Evolutionary conservation across 2,797 vertebrate species (phyloP), one percentile per base, ranked within the genome.

Genomic region (Euphonia xanthogaster): DNA sequence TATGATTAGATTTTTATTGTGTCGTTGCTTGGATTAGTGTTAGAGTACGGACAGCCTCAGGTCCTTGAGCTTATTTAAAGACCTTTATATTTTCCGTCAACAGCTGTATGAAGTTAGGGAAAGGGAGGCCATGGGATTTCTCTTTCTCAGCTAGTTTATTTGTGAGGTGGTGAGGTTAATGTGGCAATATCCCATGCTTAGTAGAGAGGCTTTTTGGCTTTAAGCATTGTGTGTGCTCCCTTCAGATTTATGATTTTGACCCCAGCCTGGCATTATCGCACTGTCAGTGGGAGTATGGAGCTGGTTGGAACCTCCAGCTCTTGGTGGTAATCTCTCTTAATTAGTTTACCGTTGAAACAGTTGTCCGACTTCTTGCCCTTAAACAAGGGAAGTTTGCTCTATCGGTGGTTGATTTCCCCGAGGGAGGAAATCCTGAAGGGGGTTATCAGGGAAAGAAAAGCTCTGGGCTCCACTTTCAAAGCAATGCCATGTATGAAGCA

Each of bases 131-230:
- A 91, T 86, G 77, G 93, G 91, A 92, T 94, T 90, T 94, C 90
- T 96, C 66, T 77, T 94, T 92, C 94, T 96, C 96, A 93, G 94
- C 95, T 93, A 89, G 94, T 96, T 96, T 96, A 91, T 96, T 96
- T 96, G 96, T 89, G 96, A 95, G 93, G 95, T 96, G 96, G 68
- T 92, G 96, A 96, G 96, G 96, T 97, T 96, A 96, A 95, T 94
- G 94, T 96, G 95, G 93, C 95, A 95, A 94, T 94, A 95, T 95
- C 92, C 93, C 87, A 87, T 96, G 92, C 94, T 97, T 94, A 95
- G 86, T 72, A 93, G 82, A 88, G 87, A 89, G 83, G 93, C 89
- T 96, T 95, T 94, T 85, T 88, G 90, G 87, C 91, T 96, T 95
- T 95, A 94, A 96, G 78, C 91, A 80, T 87, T 93, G 86, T 94